Conservation (phyloP, 2,113 vertebrate genomes). For the Phyllostomus hastatus region DNA sequence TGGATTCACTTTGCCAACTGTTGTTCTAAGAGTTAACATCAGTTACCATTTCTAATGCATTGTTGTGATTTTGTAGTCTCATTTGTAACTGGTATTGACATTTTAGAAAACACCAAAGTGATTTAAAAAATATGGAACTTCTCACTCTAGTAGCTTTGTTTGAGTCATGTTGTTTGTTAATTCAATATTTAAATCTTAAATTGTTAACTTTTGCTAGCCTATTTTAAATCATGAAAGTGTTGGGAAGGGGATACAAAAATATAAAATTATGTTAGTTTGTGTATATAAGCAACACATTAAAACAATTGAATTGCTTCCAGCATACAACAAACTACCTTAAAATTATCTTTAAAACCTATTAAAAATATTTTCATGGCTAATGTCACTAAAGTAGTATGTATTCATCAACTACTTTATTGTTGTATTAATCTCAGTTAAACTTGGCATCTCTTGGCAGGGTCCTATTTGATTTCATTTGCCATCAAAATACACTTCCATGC, state of each 20-base stretch:
- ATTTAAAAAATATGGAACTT: constrained; percentile 38
- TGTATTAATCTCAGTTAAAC: constrained; percentile 37
- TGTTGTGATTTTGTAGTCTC: constrained; percentile 55
- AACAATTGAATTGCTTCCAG: constrained; percentile 62
- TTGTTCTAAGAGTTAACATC: constrained; percentile 57
- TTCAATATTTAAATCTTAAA: constrained; percentile 49
- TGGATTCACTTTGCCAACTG: constrained; percentile 51
- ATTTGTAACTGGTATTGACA: constrained; percentile 56
- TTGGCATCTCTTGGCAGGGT: constrained; percentile 54
- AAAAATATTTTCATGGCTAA: constrained; percentile 41
- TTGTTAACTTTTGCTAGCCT: constrained; percentile 64
- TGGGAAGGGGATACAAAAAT: constrained; percentile 21
- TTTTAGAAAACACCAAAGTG: constrained; percentile 69
- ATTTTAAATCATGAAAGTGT: constrained; percentile 55
- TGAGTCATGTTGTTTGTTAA: constrained; percentile 53
- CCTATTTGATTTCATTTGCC: constrained; percentile 42
- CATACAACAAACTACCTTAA: constrained; percentile 71
- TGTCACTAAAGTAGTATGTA: constrained; percentile 18
- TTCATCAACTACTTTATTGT: constrained; percentile 19
- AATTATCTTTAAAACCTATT: constrained; percentile 49
- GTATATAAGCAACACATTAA: constrained; percentile 43
- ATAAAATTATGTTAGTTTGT: constrained; percentile 26
- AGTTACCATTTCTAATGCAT: constrained; percentile 58
- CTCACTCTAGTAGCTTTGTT: constrained; percentile 37
- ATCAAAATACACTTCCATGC: constrained; percentile 39